Conservation (phyloP, 2,888 invertebrate genomes). For the Hirtodrosophila alboralis region DNA sequence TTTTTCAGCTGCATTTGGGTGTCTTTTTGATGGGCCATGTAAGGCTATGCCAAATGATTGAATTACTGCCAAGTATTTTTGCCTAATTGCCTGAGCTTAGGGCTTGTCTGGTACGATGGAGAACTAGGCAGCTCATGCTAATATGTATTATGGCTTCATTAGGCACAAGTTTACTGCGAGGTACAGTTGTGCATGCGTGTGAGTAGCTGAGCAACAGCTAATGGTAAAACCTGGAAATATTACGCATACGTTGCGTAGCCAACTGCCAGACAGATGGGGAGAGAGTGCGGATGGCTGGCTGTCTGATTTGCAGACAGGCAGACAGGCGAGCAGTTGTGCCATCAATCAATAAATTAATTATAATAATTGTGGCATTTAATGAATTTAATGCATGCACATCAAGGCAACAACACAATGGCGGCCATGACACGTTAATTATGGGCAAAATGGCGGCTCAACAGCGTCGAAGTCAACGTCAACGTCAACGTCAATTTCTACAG, state of each 20-base stretch:
- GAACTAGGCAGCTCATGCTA: conserved; percentile 14
- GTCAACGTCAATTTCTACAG: neutral
- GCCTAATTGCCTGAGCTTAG: conserved; percentile 64
- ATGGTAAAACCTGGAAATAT: conserved; percentile 3
- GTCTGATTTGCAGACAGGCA: neutral
- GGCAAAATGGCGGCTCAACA: conserved; percentile 59
- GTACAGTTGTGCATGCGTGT: conserved; percentile 63
- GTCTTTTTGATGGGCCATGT: conserved; percentile 42
- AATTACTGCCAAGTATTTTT: conserved; percentile 79
- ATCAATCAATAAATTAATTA: conserved; percentile 82
- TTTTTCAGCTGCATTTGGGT: conserved; percentile 2
- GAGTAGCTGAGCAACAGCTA: conserved; percentile 7
- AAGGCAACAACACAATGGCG: conserved; percentile 63
- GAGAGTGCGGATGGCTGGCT: neutral
- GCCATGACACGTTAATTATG: conserved; percentile 80
- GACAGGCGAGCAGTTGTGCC: conserved; percentile 16
- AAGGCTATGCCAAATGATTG: conserved; percentile 69
- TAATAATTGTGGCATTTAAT: conserved; percentile 84
- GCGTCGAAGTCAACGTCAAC: conserved; percentile 13
- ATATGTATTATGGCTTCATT: conserved; percentile 39
- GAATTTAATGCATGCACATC: conserved; percentile 79
- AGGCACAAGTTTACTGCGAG: conserved; percentile 30
- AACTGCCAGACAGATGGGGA: neutral
- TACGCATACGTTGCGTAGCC: conserved; percentile 40
- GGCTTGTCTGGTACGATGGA: neutral